Evolutionary conservation across 1,140 invertebrate species (phyloP).

Genomic region (Uloborus diversus): DNA sequence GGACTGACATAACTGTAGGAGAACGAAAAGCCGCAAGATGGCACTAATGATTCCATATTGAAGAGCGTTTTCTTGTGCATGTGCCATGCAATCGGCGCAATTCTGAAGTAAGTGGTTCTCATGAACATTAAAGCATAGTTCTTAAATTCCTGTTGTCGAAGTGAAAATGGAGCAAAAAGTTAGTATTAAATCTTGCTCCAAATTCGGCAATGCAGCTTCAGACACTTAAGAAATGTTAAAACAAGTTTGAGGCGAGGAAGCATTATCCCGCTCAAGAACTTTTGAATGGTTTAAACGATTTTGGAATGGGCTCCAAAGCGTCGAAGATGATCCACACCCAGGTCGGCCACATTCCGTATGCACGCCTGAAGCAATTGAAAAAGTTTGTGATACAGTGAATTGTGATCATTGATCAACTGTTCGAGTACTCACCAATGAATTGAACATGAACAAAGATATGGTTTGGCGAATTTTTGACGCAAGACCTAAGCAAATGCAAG

Average conservation of each 20-base stretch:
- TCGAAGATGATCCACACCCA: no score
- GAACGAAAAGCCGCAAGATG: neutral
- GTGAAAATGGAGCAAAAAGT: neutral
- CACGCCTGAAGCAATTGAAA: no score
- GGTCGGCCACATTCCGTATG: no score
- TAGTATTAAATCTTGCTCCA: conserved; percentile 2
- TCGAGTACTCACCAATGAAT: no score
- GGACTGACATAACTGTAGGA: neutral
- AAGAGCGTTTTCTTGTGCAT: neutral
- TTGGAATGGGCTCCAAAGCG: neutral
- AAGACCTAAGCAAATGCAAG: no score
- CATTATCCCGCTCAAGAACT: neutral
- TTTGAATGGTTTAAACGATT: conserved; percentile 11
- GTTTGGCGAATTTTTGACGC: no score
- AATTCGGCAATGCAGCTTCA: neutral
- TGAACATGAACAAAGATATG: no score
- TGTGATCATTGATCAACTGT: no score
- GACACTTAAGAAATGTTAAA: conserved; percentile 3
- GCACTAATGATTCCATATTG: neutral
- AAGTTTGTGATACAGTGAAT: no score
- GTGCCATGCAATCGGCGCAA: neutral
- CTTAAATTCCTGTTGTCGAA: neutral
- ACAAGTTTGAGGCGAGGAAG: neutral
- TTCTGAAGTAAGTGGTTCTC: neutral
- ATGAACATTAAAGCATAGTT: neutral